Base-by-base conservation (phyloP, 2,113 vertebrate species). In the Pampusana beccarii region DNA sequence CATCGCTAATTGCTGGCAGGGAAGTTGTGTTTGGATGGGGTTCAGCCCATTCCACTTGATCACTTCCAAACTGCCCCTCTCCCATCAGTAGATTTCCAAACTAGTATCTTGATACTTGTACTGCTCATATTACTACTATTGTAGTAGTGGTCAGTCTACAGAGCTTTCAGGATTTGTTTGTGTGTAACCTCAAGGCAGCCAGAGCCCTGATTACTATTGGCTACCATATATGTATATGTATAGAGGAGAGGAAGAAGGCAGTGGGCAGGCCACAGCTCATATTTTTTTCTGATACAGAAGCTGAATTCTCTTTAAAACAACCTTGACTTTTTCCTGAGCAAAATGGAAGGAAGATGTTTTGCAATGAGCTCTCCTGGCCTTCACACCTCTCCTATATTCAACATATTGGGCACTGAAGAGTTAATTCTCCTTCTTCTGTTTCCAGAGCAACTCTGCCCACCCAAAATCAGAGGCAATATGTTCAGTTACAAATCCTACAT, bases 391-490 rank as follows among this genome's bases (percentile, higher is more conserved):
- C 33, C 29, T 11, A 0, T 74, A 71, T 56, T 19, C 9, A 60
- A 1, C 71, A 31, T 11, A 11, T 5, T 51, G 40, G 26, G 9
- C 51, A 84, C 9, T 29, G 8, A 95, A 72, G 92, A 85, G 96
- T 96, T 96, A 96, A 95, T 89, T 72, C 48, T 58, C 46, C n/a
- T 54, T 93, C 44, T 92, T 85, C 83, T 79, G 95, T 97, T 95
- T 95, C 96, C 92, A 93, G 61, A 94, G 92, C 93, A 96, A 94
- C 86, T 93, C 95, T 94, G 48, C 96, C 88, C 86, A 96, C 91
- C 92, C 29, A 69, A 92, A 94, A 72, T 66, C 78, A 40, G 42
- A 71, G 65, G 83, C 95, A 95, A 74, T 92, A 86, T 88, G 86
- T 86, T 96, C 60, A 20, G 88, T 92, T 94, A 95, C 92, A 94